Evolutionary conservation across 2,113 vertebrate species (phyloP).

Genomic region (Anas platyrhynchos): DNA sequence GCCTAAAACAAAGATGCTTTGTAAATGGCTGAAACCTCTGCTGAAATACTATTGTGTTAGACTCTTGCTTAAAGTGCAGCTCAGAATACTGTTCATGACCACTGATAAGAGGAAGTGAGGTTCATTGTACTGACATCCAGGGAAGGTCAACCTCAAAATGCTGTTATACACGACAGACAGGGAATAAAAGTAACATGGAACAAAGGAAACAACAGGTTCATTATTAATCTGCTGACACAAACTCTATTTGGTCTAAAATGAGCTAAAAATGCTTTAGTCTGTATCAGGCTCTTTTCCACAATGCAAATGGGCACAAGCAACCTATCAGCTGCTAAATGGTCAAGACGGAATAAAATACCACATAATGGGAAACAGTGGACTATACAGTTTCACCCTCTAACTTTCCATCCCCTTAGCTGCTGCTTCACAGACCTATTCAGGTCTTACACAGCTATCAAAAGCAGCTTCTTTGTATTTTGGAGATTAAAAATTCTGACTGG

Average conservation of each 20-base stretch:
- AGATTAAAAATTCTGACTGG: not conserved
- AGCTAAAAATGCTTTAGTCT: not conserved
- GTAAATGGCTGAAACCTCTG: constrained; percentile 1
- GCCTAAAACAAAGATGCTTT: constrained; percentile 78
- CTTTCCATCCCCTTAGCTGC: not conserved
- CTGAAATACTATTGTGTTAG: not conserved
- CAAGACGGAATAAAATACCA: not conserved
- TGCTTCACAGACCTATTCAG: not conserved
- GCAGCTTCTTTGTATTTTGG: not conserved
- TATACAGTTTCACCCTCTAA: not conserved
- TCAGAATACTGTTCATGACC: not conserved
- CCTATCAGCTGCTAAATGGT: not conserved
- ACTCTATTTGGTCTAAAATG: constrained; percentile 7
- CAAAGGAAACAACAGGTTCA: constrained; percentile 47
- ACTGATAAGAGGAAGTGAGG: constrained; percentile 18
- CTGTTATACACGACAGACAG: constrained; percentile 7
- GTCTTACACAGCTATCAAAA: not conserved
- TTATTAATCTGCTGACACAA: constrained; percentile 27
- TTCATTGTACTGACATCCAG: constrained; percentile 25
- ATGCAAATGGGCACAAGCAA: constrained; percentile 1
- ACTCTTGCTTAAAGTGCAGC: not conserved
- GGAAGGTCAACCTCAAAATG: constrained; percentile 67
- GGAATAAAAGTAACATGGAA: constrained; percentile 22
- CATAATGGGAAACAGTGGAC: not conserved
- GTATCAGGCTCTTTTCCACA: not conserved